phyloP scores from a whole-genome alignment of 2,888 invertebrate genomes.

The Cosmia pyralina region DNA sequence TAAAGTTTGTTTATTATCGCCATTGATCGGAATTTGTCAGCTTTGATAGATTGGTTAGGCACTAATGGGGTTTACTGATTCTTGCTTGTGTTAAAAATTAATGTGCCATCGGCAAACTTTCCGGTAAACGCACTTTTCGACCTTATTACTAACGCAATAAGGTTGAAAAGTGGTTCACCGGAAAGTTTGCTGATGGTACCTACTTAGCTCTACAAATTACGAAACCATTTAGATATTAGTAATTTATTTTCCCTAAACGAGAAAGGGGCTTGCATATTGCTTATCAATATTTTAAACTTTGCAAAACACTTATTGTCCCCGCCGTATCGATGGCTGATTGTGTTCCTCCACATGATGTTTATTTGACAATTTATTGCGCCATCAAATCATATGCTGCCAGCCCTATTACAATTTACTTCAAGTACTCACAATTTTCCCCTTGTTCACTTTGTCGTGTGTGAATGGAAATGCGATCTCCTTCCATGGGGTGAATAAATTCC shows the following conservation, averaged over 20 bases:
- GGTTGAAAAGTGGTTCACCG: too few relatives aligned
- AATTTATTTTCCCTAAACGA: background rate
- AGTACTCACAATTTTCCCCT: conserved; percentile 70
- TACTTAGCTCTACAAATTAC: background rate
- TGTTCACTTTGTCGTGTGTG: conserved; percentile 69
- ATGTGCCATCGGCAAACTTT: too few relatives aligned
- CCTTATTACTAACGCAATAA: too few relatives aligned
- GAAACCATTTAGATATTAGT: background rate
- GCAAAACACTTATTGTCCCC: conserved; percentile 43
- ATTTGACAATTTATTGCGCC: conserved; percentile 62
- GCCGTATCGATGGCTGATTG: conserved; percentile 39
- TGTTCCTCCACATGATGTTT: conserved; percentile 54
- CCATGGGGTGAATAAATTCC: conserved; percentile 81
- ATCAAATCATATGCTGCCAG: conserved; percentile 62
- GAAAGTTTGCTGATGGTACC: too few relatives aligned
- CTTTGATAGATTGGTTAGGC: conserved; percentile 37
- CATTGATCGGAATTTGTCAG: conserved; percentile 24
- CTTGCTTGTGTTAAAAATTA: background rate
- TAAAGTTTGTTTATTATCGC: conserved; percentile 27
- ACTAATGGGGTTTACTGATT: conserved; percentile 14
- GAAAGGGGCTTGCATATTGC: background rate
- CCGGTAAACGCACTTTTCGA: too few relatives aligned
- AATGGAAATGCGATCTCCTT: conserved; percentile 77
- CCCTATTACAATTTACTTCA: conserved; percentile 71
- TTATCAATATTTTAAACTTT: conserved; percentile 38